Evolutionary conservation across 2,113 vertebrate genomes (phyloP), one percentile per base, ranked within the genome.

Genomic region (Passer montanus): DNA sequence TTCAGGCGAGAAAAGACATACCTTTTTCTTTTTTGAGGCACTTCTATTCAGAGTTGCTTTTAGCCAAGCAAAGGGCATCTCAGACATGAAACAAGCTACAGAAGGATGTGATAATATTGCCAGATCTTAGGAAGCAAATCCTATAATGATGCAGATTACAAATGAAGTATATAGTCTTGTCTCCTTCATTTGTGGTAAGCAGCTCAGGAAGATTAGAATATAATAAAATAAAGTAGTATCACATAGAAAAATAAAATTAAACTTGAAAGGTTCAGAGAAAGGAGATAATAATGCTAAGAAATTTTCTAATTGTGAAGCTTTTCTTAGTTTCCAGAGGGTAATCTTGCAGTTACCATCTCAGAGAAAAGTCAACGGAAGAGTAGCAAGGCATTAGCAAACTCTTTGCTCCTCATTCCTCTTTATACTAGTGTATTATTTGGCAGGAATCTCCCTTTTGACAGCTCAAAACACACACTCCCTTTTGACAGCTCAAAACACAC

Each of bases 1-100:
- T 90, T 88, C 22, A 47, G 27, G 14, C 4, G 0, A 55, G 15
- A 33, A 33, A 64, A 11, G 4, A 1, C 7, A 28, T 14, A 12
- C 1, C 0, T 22, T 43, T 72, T 47, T 7, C 2, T 63, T 27
- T 67, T 58, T 53, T 49, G 6, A 50, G 17, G 2, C 4, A 62
- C 18, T 70, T 3, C 2, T 78, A 13, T 56, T 66, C 8, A 41
- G 22, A 77, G 11, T 41, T 49, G 3, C 4, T 79, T 93, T n/a
- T 60, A 72, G 33, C 5, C 13, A 62, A 60, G 49, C 7, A 79
- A 84, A 79, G 3, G 10, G 4, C 15, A 72, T 22, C 27, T 58
- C 15, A 73, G 23, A 78, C 66, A 16, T 35, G 27, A 84, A 62
- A 18, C 2, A 82, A 64, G 12, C 7, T 55, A 27, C 7, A 52